Evolutionary conservation across 2,113 vertebrate species (phyloP).

Genomic region (Alligator sinensis): DNA sequence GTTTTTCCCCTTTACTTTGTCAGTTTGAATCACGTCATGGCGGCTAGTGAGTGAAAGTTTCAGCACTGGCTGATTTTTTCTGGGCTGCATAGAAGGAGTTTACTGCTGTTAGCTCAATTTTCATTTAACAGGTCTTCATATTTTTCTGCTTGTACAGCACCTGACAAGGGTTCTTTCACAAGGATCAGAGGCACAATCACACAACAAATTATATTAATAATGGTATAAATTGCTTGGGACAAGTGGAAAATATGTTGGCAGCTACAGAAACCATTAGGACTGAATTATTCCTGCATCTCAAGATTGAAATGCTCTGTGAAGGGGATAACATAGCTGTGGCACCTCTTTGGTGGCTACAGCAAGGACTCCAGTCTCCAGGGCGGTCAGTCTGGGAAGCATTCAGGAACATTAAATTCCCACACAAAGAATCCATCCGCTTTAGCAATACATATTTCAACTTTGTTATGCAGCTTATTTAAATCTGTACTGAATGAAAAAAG

Average conservation of each 20-base stretch:
- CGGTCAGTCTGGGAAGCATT: background rate
- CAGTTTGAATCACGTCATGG: background rate
- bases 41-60: background rate
- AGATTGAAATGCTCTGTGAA: background rate
- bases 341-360: background rate
- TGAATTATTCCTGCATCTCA: background rate
- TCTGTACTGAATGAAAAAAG: background rate
- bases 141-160: background rate
- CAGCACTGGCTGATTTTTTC: background rate
- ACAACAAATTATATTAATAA: rapidly evolving
- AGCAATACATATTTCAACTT: background rate
- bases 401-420: background rate
- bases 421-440: background rate
- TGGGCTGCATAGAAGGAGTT: rapidly evolving
- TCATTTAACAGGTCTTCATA: background rate
- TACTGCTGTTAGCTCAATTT: background rate
- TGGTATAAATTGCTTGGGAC: background rate
- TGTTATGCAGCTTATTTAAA: background rate
- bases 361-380: background rate
- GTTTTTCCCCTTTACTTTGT: background rate
- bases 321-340: background rate
- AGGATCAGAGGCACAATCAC: background rate
- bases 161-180: background rate
- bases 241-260: background rate
- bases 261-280: background rate